phyloP scores from a whole-genome alignment of 2,888 invertebrate genomes.

The Apotomis turbidana region DNA sequence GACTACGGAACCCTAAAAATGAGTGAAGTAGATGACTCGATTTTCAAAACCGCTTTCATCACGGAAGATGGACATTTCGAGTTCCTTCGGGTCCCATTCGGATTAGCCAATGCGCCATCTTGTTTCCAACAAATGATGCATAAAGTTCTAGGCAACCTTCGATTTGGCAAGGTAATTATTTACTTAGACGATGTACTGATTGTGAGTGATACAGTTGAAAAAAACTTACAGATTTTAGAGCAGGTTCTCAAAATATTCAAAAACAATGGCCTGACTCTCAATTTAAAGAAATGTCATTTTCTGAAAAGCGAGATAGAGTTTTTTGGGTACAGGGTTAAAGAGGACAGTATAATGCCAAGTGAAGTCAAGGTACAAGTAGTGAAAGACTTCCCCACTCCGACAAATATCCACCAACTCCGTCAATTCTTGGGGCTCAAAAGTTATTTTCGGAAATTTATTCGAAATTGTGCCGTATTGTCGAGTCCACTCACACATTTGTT shows the following conservation, averaged over 20 bases:
- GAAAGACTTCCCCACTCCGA: constrained; percentile 34
- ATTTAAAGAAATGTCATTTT: constrained; percentile 50
- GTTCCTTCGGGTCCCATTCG: too few species aligned
- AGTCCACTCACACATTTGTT: constrained; percentile 46
- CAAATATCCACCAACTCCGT: constrained; percentile 47
- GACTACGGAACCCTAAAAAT: too few species aligned
- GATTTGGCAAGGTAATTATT: not conserved
- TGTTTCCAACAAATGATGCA: constrained; percentile 22
- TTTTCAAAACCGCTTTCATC: too few species aligned
- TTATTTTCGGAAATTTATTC: constrained; percentile 42
- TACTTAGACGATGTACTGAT: constrained; percentile 33
- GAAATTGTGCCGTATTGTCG: constrained; percentile 47
- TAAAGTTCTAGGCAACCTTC: constrained; percentile 34
- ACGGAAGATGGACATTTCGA: too few species aligned
- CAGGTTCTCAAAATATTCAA: constrained; percentile 40
- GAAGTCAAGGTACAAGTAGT: constrained; percentile 36
- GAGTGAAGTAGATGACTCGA: too few species aligned
- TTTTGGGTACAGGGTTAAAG: constrained; percentile 40
- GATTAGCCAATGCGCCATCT: too few species aligned
- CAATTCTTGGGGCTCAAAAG: constrained; percentile 51
- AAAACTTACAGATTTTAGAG: constrained; percentile 32
- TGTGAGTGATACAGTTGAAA: constrained; percentile 37
- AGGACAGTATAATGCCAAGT: constrained; percentile 30
- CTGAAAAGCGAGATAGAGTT: constrained; percentile 43
- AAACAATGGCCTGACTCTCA: constrained; percentile 46